Evolutionary conservation across 2,888 invertebrate genomes (phyloP).

Genomic region (Drosophila dives): DNA sequence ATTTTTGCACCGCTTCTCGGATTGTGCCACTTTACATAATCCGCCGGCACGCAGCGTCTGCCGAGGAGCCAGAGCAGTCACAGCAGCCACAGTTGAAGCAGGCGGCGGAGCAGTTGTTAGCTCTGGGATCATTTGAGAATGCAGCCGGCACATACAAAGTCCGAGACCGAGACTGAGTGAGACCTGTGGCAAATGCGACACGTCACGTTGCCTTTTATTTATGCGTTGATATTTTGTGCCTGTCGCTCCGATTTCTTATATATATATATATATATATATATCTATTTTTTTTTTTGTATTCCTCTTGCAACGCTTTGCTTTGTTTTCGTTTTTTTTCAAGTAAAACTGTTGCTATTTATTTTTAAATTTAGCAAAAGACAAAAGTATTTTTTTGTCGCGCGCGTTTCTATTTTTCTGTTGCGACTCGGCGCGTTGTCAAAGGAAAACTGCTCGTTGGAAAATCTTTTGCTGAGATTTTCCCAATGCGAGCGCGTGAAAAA

Average conservation of each 20-base stretch:
- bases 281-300: constrained; percentile 15
- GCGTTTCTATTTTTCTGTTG: constrained; percentile 39
- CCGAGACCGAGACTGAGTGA: neutral
- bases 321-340: constrained; percentile 31
- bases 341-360: constrained; percentile 66
- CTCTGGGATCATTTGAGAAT: constrained; percentile 33
- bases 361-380: constrained; percentile 79
- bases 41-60: constrained; percentile 58
- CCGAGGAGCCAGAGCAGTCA: constrained; percentile 9
- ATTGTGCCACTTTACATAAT: constrained; percentile 75
- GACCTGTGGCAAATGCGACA: constrained; percentile 52
- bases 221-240: constrained; percentile 64
- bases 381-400: constrained; percentile 58
- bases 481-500: constrained; percentile 40
- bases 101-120: constrained; percentile 8
- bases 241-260: constrained; percentile 25
- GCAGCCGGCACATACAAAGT: constrained; percentile 51
- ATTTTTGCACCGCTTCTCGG: constrained; percentile 39
- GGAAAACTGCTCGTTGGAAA: constrained; percentile 77
- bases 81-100: neutral
- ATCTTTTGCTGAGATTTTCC: constrained; percentile 64
- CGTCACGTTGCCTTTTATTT: constrained; percentile 69
- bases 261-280: no score
- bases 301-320: constrained; percentile 32
- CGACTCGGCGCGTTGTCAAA: constrained; percentile 83